These are phyloP conservation scores for Cheilosia grossa DNA, from an alignment of 2,888 invertebrate genomes.

Conservation along the genomic window DNA sequence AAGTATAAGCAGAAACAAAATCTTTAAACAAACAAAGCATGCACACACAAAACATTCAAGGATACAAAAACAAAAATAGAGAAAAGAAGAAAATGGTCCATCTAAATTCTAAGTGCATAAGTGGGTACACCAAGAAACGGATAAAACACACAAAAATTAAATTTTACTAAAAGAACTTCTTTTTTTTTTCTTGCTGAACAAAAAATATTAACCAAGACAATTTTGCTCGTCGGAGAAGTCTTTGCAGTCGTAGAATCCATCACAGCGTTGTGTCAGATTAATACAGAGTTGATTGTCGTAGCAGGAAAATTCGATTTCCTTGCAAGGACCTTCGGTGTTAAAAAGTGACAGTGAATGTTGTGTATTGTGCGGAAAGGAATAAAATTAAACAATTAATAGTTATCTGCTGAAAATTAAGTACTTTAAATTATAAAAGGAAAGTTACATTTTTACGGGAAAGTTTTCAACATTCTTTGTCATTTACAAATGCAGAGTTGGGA, in stretches of 20 bases:
- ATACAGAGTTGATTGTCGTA: conserved; percentile 90
- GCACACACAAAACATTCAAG: conserved; percentile 25
- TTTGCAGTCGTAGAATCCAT: conserved; percentile 94
- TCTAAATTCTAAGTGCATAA: conserved; percentile 13
- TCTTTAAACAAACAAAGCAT: conserved; percentile 9
- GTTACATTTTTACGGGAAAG: too few relatives aligned
- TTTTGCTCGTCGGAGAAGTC: conserved; percentile 96
- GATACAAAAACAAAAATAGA: neutral
- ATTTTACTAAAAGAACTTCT: conserved; percentile 40
- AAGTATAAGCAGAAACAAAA: neutral
- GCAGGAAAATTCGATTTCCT: conserved; percentile 88
- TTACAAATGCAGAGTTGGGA: too few relatives aligned
- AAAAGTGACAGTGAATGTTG: conserved; percentile 2
- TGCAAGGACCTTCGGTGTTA: conserved; percentile 84
- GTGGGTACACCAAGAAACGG: conserved; percentile 4
- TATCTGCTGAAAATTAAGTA: neutral
- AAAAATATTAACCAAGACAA: conserved; percentile 86
- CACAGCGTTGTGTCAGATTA: conserved; percentile 90
- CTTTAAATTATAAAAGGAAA: too few relatives aligned
- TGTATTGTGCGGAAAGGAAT: conserved; percentile 29
- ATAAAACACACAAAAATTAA: conserved; percentile 67
- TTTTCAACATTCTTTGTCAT: too few relatives aligned
- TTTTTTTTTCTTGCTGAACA: neutral
- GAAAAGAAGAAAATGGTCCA: neutral
- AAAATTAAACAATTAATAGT: conserved; percentile 1